phyloP scores from a whole-genome alignment of 1,140 invertebrate species.

The Planococcus citri region DNA sequence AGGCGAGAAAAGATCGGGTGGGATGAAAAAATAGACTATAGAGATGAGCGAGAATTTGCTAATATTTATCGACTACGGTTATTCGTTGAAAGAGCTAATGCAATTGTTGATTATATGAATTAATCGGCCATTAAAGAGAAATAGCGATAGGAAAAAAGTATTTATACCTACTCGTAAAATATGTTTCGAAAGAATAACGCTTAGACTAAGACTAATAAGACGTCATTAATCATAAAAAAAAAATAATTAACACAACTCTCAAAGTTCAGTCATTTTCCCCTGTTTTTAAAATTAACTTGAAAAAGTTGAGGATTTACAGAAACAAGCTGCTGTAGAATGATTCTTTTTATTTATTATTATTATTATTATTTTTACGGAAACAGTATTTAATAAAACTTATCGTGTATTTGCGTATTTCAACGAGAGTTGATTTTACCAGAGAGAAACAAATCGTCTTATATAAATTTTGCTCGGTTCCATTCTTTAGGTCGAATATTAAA shows the following conservation, averaged over 20 bases:
- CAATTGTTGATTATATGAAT: neutral
- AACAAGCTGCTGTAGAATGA: neutral
- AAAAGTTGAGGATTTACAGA: neutral
- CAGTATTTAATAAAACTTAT: conserved; percentile 18
- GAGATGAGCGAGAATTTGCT: neutral
- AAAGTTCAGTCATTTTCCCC: conserved; percentile 1
- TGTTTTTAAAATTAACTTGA: conserved; percentile 4
- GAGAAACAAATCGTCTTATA: conserved; percentile 15
- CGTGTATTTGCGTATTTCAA: conserved; percentile 11
- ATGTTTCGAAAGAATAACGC: neutral
- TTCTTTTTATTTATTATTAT: neutral
- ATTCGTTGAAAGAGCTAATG: neutral
- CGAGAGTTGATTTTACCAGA: conserved; percentile 16
- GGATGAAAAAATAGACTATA: neutral
- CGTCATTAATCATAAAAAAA: conserved; percentile 12
- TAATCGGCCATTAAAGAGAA: neutral
- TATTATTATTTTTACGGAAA: neutral
- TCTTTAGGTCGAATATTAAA: conserved; percentile 3
- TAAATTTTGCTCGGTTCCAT: conserved; percentile 9
- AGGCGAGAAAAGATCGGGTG: too few species aligned
- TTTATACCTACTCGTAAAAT: neutral
- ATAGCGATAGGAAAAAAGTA: neutral
- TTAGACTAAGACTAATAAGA: conserved; percentile 13
- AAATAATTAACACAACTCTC: conserved; percentile 15
- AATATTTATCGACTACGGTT: neutral